Evolutionary conservation across 2,797 vertebrate genomes (phyloP), one percentile per base, ranked within the genome.

Genomic region (Enteromius trimaculatus): DNA sequence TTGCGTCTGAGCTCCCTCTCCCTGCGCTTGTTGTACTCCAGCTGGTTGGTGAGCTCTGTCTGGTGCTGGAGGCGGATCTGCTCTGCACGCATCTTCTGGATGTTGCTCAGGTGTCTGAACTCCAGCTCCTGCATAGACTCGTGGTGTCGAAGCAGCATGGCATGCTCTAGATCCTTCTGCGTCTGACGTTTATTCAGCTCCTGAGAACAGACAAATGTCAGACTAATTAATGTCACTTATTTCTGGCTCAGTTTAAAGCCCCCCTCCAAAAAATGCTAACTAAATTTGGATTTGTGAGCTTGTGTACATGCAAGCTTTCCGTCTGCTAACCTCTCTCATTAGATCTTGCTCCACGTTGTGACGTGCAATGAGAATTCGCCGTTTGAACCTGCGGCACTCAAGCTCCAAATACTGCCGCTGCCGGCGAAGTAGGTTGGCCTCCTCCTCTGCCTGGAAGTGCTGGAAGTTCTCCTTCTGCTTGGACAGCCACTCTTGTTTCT

Each of bases 41-140:
- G 96, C 95, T 99, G 98, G 93, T 99, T 99, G 91, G 97, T 98
- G 88, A 99, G 98, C 92, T 99, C 98, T 0, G 97, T 99, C 92
- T 97, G 97, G 95, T 99, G 98, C 92, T 99, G 98, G 84, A 98
- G 93, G 53, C 97, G 96, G 89, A 95, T 99, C 89, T 99, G 96
- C 89, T 99, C 98, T 0, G 95, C 96, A 88, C 98, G 95, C 89
- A 96, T 98, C 91, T 95, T 97, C 91, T 99, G 98, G 93, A 99
- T 97, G 92, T 92, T 98, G 89, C 95, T 96, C 90, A 99, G 95
- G 91, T 99, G 98, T 88, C 98, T 96, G 91, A 98, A 98, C 93
- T 99, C 98, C 92, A 99, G 93, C 91, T 99, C 98, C 88, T 99
- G 98, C 97, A 99, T 98, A 91, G 98, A 98, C 92, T 99, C 98